Conservation (phyloP, 2,888 invertebrate genomes). For the Leptopterna dolabrata region DNA sequence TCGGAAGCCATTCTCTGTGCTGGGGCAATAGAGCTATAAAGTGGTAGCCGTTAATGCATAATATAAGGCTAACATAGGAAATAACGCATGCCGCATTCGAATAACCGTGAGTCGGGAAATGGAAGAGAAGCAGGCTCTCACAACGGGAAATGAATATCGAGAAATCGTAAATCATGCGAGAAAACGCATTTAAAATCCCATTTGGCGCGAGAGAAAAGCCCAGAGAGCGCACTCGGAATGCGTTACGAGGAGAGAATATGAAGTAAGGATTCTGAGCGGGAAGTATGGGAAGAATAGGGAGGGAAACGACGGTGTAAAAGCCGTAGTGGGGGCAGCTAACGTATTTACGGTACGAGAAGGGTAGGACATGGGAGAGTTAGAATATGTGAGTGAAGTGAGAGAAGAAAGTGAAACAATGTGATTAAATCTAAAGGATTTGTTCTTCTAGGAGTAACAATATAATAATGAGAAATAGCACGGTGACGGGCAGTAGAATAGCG, state of each 20-base stretch:
- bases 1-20: background rate
- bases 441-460: too few species aligned
- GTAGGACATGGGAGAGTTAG: background rate
- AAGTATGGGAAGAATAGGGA: background rate
- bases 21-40: background rate
- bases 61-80: background rate
- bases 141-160: background rate
- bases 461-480: too few species aligned
- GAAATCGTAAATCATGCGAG: constrained; percentile 6
- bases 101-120: background rate
- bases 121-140: background rate
- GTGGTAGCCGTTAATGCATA: background rate
- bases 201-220: background rate
- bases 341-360: background rate
- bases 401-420: background rate
- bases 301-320: constrained; percentile 17
- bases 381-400: background rate
- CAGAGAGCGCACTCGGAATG: background rate
- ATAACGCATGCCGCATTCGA: background rate
- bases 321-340: background rate
- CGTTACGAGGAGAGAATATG: background rate
- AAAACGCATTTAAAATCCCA: constrained; percentile 13
- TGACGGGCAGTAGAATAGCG: too few species aligned
- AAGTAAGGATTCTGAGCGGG: background rate
- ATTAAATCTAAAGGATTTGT: background rate